Base-by-base conservation (phyloP, 2,888 invertebrate genomes). In the Chymomyza procnemis region DNA sequence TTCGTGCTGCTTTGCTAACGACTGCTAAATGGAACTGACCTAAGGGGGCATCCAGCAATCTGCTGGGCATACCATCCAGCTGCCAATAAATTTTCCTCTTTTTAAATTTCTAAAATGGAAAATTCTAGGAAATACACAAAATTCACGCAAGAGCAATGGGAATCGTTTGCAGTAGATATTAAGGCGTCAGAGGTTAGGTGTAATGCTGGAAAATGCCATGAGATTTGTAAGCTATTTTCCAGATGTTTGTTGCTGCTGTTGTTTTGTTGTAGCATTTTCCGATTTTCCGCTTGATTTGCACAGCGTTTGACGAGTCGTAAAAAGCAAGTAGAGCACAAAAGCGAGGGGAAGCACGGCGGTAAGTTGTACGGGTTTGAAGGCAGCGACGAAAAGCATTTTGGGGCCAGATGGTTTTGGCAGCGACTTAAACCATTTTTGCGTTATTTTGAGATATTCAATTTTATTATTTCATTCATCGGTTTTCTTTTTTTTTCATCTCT, bases 261-360 rank as follows among this genome's bases (percentile, higher is more conserved):
- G 19, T 21, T 46, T 22, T 57, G 18, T 16, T 26, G 66, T 34
- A 66, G 68, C 71, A 67, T 80, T 79, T 87, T 69, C 80, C 80
- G 79, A 85, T 85, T 87, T 78, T 76, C 73, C 71, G 82, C 82
- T 61, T 73, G 87, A 85, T 82, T 87, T 87, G 79, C 61, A 69
- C 69, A 77, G 58, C 67, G 67, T 71, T 72, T 74, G 56, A 30
- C 30, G 50, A 21, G 55, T 46, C 30, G 48, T 48, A 50, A 30
- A 55, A 34, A 19, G 30, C 26, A 52, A 22, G 22, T 48, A 9
- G 30, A 21, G 21, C 46, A 61, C 18, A 61, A 61, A 60, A 8
- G n/a, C 14, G 21, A 41, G 19, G 8, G 0, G 41, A 2, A 12
- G 41, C 34, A 58, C 18, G 0, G 60, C 22, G 22, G 22, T 4